These are phyloP conservation scores for Spodoptera littoralis DNA, from an alignment of 2,888 invertebrate genomes.

Conservation along the genomic window DNA sequence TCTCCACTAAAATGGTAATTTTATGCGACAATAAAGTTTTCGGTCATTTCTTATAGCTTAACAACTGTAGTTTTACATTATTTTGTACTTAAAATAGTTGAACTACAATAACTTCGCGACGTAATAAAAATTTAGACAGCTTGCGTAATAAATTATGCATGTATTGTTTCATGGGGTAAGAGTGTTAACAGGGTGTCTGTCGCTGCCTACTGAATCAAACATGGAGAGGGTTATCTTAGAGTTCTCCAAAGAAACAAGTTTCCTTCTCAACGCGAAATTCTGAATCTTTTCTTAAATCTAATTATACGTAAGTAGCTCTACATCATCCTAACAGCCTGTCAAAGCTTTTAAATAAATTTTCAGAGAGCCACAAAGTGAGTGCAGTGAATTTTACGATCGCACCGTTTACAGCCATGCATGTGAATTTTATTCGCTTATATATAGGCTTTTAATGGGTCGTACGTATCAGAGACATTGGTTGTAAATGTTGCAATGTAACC, in stretches of 20 bases:
- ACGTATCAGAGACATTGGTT: constrained; percentile 74
- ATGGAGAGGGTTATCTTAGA: constrained; percentile 17
- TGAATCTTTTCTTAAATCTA: constrained; percentile 29
- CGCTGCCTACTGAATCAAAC: constrained; percentile 23
- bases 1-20: constrained; percentile 63
- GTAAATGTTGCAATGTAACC: constrained; percentile 58
- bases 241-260: constrained; percentile 17
- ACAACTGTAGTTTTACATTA: constrained; percentile 63
- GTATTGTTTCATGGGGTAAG: constrained; percentile 36
- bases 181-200: constrained; percentile 17
- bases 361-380: constrained; percentile 78
- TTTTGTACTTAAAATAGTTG: constrained; percentile 58
- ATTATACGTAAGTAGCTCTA: constrained; percentile 45
- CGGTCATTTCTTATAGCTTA: constrained; percentile 60
- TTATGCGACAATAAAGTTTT: constrained; percentile 67
- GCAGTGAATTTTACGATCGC: constrained; percentile 80
- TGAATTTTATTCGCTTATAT: constrained; percentile 83
- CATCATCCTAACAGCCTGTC: constrained; percentile 51
- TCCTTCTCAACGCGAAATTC: not conserved
- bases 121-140: constrained; percentile 50
- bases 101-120: constrained; percentile 39
- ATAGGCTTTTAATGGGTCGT: constrained; percentile 81
- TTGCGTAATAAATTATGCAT: constrained; percentile 49
- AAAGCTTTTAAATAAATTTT: constrained; percentile 71
- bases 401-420: constrained; percentile 76